Evolutionary conservation across 2,113 vertebrate species (phyloP).

Genomic region (Ceyx melanurus): DNA sequence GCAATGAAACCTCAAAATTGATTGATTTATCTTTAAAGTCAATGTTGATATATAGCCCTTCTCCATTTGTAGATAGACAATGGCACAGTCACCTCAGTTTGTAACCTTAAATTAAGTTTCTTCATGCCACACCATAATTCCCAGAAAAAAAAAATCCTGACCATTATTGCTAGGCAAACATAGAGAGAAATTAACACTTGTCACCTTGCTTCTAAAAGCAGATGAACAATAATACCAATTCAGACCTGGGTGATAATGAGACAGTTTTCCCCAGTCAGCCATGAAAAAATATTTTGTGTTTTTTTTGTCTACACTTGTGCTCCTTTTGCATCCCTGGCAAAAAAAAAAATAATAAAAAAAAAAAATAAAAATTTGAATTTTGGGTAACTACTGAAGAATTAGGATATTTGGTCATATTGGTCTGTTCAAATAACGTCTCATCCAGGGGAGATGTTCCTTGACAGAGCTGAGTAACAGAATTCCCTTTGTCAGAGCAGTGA

Average conservation of each 20-base stretch:
- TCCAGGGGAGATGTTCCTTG: background rate
- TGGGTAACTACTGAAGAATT: background rate
- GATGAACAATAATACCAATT: background rate
- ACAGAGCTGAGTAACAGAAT: background rate
- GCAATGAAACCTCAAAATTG: background rate
- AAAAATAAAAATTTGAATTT: background rate
- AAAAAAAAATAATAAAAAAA: background rate
- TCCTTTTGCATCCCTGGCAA: background rate
- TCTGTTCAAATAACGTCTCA: background rate
- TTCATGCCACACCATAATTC: background rate
- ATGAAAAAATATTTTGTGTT: background rate
- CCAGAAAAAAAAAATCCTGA: background rate
- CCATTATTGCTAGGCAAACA: background rate
- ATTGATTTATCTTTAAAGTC: background rate
- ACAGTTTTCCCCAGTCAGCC: background rate
- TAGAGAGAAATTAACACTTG: background rate
- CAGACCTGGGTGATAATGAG: background rate
- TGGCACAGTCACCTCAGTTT: background rate
- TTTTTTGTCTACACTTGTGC: no score
- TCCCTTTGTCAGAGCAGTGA: background rate
- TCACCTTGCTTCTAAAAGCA: background rate
- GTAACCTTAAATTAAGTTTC: background rate
- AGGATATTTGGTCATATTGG: background rate
- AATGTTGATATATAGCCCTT: background rate
- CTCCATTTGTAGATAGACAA: background rate